Evolutionary conservation across 2,888 invertebrate species (phyloP), one percentile per base, ranked within the genome.

Genomic region (Chymomyza caudatula): DNA sequence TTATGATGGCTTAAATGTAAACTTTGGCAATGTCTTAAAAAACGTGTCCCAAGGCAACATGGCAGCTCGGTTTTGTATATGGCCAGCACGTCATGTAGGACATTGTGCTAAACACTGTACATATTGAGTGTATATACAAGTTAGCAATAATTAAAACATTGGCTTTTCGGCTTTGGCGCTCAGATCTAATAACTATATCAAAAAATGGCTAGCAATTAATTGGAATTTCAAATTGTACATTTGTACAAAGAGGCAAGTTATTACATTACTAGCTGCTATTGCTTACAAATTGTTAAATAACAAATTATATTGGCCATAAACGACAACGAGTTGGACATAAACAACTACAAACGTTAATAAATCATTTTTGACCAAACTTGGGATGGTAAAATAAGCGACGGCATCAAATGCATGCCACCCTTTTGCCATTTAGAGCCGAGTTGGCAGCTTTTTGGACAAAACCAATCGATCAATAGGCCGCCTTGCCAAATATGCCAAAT

Each of bases 401-500:
- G 19, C 47, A 47, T 47, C 15, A 51, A 51, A 51, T 51, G 17
- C 20, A 20, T 73, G 81, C 59, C 81, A 71, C 78, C 84, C 84
- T 81, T 83, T 78, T 76, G 67, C 57, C 63, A 65, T 73, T 74
- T 76, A 65, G 69, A 67, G 75, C 72, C 55, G 56, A 29, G 52
- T 70, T 67, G 25, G 57, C 63, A 62, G 59, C 51, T 78, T 76
- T 85, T 85, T 83, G 83, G 84, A 63, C 68, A 85, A 74, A 84
- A 79, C 78, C 84, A 85, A 84, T 84, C 84, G 75, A 84, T 85
- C 86, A 85, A 76, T 84, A 59, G 65, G 37, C 68, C 65, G 57
- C 65, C 65, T 77, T 73, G 76, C 78, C 83, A 80, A 82, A 82
- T 75, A 78, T 75, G 85, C 79, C 86, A 84, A 74, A 84, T 77